Evolutionary conservation across 1,140 invertebrate species (phyloP).

Genomic region (Papilio polytes): DNA sequence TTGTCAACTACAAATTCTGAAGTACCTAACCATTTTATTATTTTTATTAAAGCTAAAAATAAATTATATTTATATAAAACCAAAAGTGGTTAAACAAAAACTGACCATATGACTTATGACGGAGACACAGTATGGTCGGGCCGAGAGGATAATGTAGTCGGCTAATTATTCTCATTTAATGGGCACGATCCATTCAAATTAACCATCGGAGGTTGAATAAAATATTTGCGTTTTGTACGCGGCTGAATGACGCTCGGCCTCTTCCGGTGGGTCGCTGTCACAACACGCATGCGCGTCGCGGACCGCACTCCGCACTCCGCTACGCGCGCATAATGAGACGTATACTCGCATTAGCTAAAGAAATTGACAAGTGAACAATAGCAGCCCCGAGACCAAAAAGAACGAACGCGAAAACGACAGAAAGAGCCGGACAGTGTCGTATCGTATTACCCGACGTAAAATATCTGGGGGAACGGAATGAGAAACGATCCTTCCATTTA

Average conservation of each 20-base stretch:
- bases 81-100: slow-evolving; percentile 66
- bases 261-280: slow-evolving; percentile 83
- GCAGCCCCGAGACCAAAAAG: slow-evolving; percentile 75
- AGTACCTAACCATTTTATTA: neutral
- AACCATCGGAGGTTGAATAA: slow-evolving; percentile 80
- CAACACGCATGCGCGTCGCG: slow-evolving; percentile 81
- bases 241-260: slow-evolving; percentile 80
- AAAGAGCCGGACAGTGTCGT: slow-evolving; percentile 83
- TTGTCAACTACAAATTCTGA: neutral
- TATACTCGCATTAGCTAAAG: slow-evolving; percentile 83
- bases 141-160: slow-evolving; percentile 41
- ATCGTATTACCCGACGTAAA: slow-evolving; percentile 83
- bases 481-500: slow-evolving; percentile 81
- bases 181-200: slow-evolving; percentile 81
- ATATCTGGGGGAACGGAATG: slow-evolving; percentile 82
- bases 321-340: slow-evolving; percentile 83
- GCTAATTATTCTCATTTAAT: slow-evolving; percentile 82
- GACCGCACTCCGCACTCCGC: slow-evolving; percentile 52
- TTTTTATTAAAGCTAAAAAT: neutral
- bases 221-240: slow-evolving; percentile 80
- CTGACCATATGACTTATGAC: slow-evolving; percentile 56
- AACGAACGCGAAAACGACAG: slow-evolving; percentile 77
- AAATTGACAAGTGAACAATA: slow-evolving; percentile 84
- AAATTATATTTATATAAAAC: slow-evolving; percentile 24
- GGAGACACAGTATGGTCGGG: slow-evolving; percentile 55